Evolutionary conservation across 2,888 invertebrate genomes (phyloP), one percentile per base, ranked within the genome.

Genomic region (Mesoligia furuncula): DNA sequence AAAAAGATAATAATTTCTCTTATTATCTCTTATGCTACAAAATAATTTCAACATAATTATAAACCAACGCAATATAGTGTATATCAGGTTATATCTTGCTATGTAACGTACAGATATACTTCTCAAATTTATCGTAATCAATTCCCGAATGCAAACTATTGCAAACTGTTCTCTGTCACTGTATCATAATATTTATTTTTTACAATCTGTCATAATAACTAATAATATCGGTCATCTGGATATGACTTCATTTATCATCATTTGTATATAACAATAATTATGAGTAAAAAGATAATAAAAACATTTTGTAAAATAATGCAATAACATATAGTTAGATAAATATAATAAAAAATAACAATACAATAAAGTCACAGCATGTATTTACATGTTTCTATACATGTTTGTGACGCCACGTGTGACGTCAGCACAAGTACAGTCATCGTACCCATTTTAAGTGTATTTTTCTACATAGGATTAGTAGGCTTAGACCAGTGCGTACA

Each of bases 311-410:
- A 88, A 89, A 79, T 82, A 87, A 88, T 86, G 70, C 93, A 95
- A 93, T 83, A 78, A 83, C 92, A 75, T 73, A 77, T 76, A 84
- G 70, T 74, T 79, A 71, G 71, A 83, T 83, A 86, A 85, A 85
- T 93, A 91, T 92, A 90, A 89, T 89, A 90, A 89, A 93, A 94
- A 94, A 92, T 90, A 96, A 95, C 94, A 94, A 92, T 94, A 91
- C 90, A 92, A 93, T 93, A 93, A 92, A 92, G 93, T 95, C 95
- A 95, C 95, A 95, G 93, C 94, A 93, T 94, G 93, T 92, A 92
- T 92, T 88, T 92, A 94, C 92, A 93, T 84, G 77, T 91, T 68
- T 89, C 84, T 90, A 90, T 90, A 92, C 91, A 92, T 90, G 90
- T 89, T 81, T 79, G 90, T 90, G 91, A 90, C 90, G 85, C 69